Base-by-base conservation (phyloP, 2,797 vertebrate species). In the Crypturellus tataupa region DNA sequence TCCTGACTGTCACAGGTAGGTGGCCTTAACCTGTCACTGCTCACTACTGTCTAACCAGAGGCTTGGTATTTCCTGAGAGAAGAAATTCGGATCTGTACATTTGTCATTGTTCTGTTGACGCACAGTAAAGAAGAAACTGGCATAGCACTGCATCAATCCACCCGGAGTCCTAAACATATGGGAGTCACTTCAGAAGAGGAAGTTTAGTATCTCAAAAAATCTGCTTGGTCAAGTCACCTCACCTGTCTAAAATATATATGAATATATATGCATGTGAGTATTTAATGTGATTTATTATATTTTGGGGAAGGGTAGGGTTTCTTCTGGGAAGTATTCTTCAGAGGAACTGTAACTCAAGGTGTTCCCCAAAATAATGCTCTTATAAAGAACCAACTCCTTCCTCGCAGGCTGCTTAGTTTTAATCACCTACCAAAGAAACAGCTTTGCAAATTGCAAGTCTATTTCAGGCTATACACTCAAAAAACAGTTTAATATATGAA, bases 61-160 rank as follows among this genome's bases (percentile, higher is more conserved):
- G 19, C 9, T 77, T 29, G 7, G 31, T 23, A 55, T 27, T 63
- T 87, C 29, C 42, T 18, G 11, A 70, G 19, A 49, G 77, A 81
- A 82, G 2, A 35, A 69, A 73, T 46, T 24, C 1, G n/a, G 21
- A 71, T 63, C 53, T 10, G 4, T 12, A 24, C 51, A 14, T 40
- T 63, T 77, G 8, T 33, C 46, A 49, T 4, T 27, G 9, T 18
- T 29, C 27, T 2, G 4, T n/a, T 39, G 64, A 49, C 35, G 31
- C 8, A 35, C 33, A 37, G 17, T 44, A 33, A 60, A 59, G 15
- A 71, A 42, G 51, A 49, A 23, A 76, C 51, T 4, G 18, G 31
- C 33, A 19, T 5, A 5, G 56, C 33, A 25, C 6, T 3, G 12
- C 0, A 0, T 59, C 39, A 42, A 20, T 39, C 20, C 18, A 75